A percentile compares a stretch with the other conserved stretches of the same genome.
Conservation (phyloP, 2,113 vertebrate species). For the Nothoprocta pentlandii region DNA sequence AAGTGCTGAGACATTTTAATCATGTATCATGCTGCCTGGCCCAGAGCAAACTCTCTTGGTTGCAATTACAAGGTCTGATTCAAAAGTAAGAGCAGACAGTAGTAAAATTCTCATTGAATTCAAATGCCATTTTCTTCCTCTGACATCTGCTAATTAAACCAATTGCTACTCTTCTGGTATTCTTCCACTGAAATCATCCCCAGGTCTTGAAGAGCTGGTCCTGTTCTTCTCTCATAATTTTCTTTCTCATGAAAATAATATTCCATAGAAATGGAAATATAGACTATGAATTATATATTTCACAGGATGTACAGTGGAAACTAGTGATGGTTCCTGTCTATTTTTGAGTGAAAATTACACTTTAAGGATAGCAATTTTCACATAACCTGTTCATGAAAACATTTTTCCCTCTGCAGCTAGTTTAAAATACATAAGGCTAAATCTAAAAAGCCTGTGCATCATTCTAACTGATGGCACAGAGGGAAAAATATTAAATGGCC, state of each 20-base stretch:
- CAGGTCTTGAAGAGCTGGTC: not conserved
- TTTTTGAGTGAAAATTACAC: not conserved
- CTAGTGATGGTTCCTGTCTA: not conserved
- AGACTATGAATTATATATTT: not conserved
- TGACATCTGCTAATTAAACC: not conserved
- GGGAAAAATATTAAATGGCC: not conserved
- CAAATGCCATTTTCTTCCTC: not conserved
- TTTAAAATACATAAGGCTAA: not conserved
- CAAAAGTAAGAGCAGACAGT: not conserved
- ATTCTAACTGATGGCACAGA: not conserved
- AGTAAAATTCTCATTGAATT: not conserved
- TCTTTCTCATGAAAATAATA: not conserved
- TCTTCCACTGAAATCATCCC: not conserved
- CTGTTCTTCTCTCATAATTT: not conserved
- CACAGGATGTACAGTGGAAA: not conserved
- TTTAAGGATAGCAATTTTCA: not conserved
- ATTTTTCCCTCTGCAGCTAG: not conserved
- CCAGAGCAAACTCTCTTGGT: not conserved
- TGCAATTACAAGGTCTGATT: not conserved
- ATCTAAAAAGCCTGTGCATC: not conserved
- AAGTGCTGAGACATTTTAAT: not conserved
- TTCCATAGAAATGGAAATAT: not conserved
- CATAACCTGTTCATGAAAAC: not conserved
- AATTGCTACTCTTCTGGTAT: not conserved
- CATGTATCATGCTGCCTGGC: not conserved